These are phyloP conservation scores for Cathartes aura DNA, from an alignment of 2,113 vertebrate genomes.

Conservation along the genomic window DNA sequence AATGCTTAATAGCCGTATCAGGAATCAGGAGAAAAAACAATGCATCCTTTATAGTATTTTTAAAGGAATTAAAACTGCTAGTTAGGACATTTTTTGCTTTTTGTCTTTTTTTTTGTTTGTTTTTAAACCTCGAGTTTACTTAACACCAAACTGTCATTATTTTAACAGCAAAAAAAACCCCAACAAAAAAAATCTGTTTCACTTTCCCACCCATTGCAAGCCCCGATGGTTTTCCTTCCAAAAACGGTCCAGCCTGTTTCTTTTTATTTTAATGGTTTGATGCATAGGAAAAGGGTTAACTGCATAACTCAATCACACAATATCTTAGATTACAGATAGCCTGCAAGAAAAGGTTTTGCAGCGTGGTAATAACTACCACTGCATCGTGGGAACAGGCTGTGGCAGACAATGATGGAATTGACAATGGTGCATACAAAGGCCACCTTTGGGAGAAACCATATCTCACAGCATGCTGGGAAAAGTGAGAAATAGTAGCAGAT, in stretches of 20 bases:
- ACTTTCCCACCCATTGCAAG: background rate
- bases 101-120: background rate
- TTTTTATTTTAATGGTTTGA: conserved; percentile 40
- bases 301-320: conserved; percentile 53
- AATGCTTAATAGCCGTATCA: conserved; percentile 17
- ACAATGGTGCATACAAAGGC: conserved; percentile 87
- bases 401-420: conserved; percentile 86
- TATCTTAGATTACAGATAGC: conserved; percentile 73
- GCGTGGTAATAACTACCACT: conserved; percentile 73
- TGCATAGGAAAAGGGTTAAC: conserved; percentile 57
- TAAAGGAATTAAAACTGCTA: background rate
- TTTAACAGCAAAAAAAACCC: background rate
- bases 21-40: conserved; percentile 44
- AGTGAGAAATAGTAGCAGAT: conserved; percentile 93
- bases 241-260: background rate
- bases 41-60: conserved; percentile 21
- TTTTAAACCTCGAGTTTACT: background rate
- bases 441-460: conserved; percentile 91
- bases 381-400: conserved; percentile 84
- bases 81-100: background rate
- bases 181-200: background rate
- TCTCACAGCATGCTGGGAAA: conserved; percentile 88
- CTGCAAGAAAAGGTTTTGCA: conserved; percentile 64
- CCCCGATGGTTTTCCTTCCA: background rate
- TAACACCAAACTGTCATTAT: background rate